These are phyloP conservation scores for Drosophila neotestacea DNA, from an alignment of 2,888 invertebrate species.

Conservation along the genomic window DNA sequence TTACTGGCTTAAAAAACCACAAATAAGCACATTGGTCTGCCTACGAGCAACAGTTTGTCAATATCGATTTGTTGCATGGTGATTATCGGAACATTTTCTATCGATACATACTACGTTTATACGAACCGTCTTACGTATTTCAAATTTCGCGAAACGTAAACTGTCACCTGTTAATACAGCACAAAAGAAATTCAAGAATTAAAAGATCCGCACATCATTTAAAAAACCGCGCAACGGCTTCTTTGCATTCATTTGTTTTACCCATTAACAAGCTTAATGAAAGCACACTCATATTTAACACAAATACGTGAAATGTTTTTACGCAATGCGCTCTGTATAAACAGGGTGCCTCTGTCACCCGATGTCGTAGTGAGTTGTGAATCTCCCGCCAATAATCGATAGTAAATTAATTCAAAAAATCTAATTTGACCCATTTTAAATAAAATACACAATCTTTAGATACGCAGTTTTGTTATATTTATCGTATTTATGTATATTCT, in stretches of 20 bases:
- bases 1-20: background rate
- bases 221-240: no score
- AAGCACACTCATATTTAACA: no score
- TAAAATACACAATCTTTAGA: background rate
- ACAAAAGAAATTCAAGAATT: no score
- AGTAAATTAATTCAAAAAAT: background rate
- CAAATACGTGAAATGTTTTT: no score
- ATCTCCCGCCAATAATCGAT: conserved; percentile 1
- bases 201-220: no score
- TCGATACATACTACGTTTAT: conserved; percentile 2
- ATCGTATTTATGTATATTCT: conserved; percentile 27
- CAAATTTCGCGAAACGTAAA: no score
- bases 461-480: conserved; percentile 45
- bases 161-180: no score
- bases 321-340: no score
- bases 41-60: conserved; percentile 15
- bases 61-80: background rate
- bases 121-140: no score
- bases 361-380: background rate
- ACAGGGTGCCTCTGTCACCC: no score
- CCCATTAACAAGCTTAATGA: no score
- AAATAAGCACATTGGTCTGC: background rate
- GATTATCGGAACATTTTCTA: background rate
- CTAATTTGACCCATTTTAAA: background rate
- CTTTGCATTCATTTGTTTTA: no score